phyloP scores from a whole-genome alignment of 1,140 invertebrate species.

The Anoplophora glabripennis region DNA sequence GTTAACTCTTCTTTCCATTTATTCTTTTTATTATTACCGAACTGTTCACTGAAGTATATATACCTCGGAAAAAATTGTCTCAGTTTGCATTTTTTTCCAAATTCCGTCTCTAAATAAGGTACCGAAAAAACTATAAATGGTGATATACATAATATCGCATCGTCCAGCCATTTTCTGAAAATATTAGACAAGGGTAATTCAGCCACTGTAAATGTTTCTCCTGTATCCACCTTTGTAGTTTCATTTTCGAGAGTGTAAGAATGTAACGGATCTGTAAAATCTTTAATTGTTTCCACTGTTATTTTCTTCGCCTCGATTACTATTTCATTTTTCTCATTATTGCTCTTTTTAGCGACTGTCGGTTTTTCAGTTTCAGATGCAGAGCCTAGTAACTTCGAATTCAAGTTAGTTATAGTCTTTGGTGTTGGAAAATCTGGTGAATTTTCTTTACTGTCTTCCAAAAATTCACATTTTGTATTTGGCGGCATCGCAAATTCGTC shows the following conservation, averaged over 20 bases:
- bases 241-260: slow-evolving; percentile 55
- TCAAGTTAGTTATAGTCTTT: slow-evolving; percentile 10
- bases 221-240: slow-evolving; percentile 12
- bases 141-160: slow-evolving; percentile 77
- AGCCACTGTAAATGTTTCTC: slow-evolving; percentile 52
- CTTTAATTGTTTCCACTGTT: slow-evolving; percentile 32
- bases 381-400: too few species aligned
- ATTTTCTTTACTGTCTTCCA: slow-evolving; percentile 42
- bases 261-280: slow-evolving; percentile 73
- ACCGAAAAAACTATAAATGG: slow-evolving; percentile 81
- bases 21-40: slow-evolving; percentile 40
- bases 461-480: slow-evolving; percentile 46
- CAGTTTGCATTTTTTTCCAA: slow-evolving; percentile 72
- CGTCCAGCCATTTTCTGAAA: slow-evolving; percentile 73
- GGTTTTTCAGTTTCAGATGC: too few species aligned
- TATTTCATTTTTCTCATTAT: slow-evolving; percentile 15
- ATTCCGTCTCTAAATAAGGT: slow-evolving; percentile 86
- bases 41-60: slow-evolving; percentile 72
- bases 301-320: slow-evolving; percentile 22
- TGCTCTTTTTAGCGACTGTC: too few species aligned
- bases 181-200: slow-evolving; percentile 63
- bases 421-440: slow-evolving; percentile 34
- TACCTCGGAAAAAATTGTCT: slow-evolving; percentile 76
- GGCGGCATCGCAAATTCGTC: slow-evolving; percentile 57
- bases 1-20: slow-evolving; percentile 24